phyloP scores from a whole-genome alignment of 2,888 invertebrate species.

The Cryptophagus acutangulus region DNA sequence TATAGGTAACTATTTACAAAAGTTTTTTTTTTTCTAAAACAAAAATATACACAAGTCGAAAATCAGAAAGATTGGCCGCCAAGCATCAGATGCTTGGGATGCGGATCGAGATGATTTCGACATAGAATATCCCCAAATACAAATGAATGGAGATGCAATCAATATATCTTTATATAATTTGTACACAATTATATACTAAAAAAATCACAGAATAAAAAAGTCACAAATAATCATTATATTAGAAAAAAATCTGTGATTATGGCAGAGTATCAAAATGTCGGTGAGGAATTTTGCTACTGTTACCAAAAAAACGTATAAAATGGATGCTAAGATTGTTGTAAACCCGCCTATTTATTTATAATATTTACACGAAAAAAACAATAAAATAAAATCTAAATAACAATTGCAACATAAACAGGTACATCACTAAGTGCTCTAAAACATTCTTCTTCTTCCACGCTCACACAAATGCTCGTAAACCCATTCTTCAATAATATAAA shows the following conservation, averaged over 20 bases:
- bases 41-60: conserved; percentile 39
- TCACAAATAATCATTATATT: conserved; percentile 38
- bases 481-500: conserved; percentile 21
- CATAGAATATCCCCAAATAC: conserved; percentile 21
- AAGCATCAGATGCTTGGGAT: conserved; percentile 23
- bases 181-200: conserved; percentile 42
- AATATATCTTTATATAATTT: conserved; percentile 28
- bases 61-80: conserved; percentile 23
- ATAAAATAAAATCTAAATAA: conserved; percentile 46
- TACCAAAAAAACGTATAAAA: conserved; percentile 11
- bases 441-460: conserved; percentile 26
- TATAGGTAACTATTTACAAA: conserved; percentile 46
- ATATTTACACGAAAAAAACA: conserved; percentile 42
- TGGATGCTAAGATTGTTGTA: conserved; percentile 22
- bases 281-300: conserved; percentile 4
- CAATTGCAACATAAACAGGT: conserved; percentile 50
- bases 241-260: conserved; percentile 35
- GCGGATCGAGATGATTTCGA: conserved; percentile 25
- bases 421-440: conserved; percentile 41
- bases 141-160: not conserved
- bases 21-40: conserved; percentile 35
- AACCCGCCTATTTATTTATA: conserved; percentile 33
- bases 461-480: conserved; percentile 21
- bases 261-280: conserved; percentile 24
- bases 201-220: conserved; percentile 47